Percentiles rank a stretch among this genome's conserved stretches.
These are phyloP conservation scores for Aegithalos caudatus DNA, from an alignment of 2,113 vertebrate species.

Conservation along the genomic window DNA sequence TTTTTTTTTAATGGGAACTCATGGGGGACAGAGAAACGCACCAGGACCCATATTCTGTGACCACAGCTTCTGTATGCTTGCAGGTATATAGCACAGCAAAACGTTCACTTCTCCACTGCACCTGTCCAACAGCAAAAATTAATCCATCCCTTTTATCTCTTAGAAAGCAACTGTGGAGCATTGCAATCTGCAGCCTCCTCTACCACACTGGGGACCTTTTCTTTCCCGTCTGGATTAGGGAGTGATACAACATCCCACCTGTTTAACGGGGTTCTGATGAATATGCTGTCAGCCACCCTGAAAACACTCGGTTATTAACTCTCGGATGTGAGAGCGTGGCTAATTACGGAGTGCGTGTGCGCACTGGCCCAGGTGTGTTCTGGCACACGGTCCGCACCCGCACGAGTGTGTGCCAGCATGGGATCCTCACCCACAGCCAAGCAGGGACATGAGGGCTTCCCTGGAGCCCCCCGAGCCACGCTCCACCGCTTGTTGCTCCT, in stretches of 20 bases:
- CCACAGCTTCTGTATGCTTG: background rate
- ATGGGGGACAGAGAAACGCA: background rate
- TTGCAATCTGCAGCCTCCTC: background rate
- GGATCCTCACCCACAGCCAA: background rate
- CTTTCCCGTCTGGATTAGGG: background rate
- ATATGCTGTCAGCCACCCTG: background rate
- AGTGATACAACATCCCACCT: background rate
- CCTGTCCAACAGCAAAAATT: background rate
- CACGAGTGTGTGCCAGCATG: background rate
- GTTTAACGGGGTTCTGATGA: background rate
- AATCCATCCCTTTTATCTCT: background rate
- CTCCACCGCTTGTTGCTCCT: background rate
- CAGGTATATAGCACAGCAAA: background rate
- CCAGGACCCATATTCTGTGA: background rate
- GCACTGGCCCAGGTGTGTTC: rapidly evolving
- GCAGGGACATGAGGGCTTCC: background rate
- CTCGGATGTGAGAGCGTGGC: background rate
- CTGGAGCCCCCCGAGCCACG: background rate
- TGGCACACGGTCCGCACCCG: rapidly evolving
- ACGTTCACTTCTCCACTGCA: background rate
- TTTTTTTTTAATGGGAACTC: background rate
- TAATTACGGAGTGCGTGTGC: background rate
- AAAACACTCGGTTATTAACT: background rate
- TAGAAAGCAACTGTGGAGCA: rapidly evolving
- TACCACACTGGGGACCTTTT: background rate